These are phyloP conservation scores for Pipistrellus nathusii DNA, from an alignment of 2,797 vertebrate species.

Conservation along the genomic window DNA sequence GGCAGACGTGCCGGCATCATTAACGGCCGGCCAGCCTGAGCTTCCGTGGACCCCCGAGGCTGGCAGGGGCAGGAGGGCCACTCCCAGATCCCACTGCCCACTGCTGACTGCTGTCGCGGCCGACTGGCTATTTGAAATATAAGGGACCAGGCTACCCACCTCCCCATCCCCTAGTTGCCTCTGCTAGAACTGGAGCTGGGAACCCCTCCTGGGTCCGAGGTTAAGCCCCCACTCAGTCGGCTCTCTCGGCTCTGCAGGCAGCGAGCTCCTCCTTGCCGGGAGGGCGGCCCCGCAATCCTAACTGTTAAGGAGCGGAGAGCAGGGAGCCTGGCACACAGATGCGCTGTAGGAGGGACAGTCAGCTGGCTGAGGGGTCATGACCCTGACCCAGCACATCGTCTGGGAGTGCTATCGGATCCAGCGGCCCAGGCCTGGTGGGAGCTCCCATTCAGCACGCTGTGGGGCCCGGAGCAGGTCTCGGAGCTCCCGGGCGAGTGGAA, in stretches of 20 bases:
- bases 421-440: not conserved
- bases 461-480: not conserved
- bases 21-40: not conserved
- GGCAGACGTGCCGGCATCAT: accelerated
- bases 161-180: not conserved
- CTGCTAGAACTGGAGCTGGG: not conserved
- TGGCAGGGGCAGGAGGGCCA: not conserved
- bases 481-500: not conserved
- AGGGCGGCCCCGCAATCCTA: not conserved
- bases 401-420: not conserved
- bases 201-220: not conserved
- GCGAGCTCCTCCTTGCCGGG: not conserved
- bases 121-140: not conserved
- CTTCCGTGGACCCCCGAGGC: not conserved
- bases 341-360: not conserved
- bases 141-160: not conserved
- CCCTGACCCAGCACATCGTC: not conserved
- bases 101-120: not conserved
- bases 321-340: not conserved
- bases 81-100: not conserved
- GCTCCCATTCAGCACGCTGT: not conserved
- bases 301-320: not conserved
- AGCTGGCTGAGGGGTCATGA: not conserved
- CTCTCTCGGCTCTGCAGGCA: not conserved
- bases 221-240: not conserved